Base-by-base conservation (phyloP, 1,140 invertebrate genomes). In the Zaprionus lachaisei region DNA sequence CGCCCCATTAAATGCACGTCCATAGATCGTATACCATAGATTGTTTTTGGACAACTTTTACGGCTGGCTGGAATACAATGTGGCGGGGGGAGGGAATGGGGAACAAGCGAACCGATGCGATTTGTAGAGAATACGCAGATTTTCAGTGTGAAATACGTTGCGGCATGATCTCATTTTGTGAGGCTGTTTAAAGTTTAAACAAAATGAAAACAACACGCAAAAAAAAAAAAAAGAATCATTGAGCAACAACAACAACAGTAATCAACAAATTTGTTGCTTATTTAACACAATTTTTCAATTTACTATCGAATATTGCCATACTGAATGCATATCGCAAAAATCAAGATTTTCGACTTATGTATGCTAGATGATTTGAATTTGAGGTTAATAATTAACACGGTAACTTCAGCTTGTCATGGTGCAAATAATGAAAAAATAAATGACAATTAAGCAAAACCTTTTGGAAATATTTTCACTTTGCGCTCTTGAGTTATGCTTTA, bases 151-250 rank as follows among this genome's bases (percentile, higher is more conserved):
- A 54, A 64, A 64, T 24, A 24, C 17, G 44, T 24, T 54, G 56
- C 6, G 56, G 56, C 14, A 62, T 76, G 73, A 76, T 76, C 73
- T 76, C 73, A 76, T 76, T 76, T 63, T 64, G 34, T 22, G 31
- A 24, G 49, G 14, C 73, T 44, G 68, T 66, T 77, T 72, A 61
- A 72, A 55, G 68, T 72, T 77, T 72, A 61, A 72, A 60, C 47
- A 47, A 77, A 61, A 41, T 28, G n/a, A 31, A 57, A 20, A 38
- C 15, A 57, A 14, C 28, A 57, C 15, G 37, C n/a, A 56, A 12
- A 34, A 34, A 24, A 1, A 56, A 31, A 31, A 31, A 31, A 31
- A 31, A 31, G 28, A 31, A 31, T 31, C 28, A 31, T 9, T 2
- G 28, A 9, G 6, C 31, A 20, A 12, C 37, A 41, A 26, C 1